These are phyloP conservation scores for Epinotia brunnichana DNA, from an alignment of 2,888 invertebrate genomes.

Conservation along the genomic window DNA sequence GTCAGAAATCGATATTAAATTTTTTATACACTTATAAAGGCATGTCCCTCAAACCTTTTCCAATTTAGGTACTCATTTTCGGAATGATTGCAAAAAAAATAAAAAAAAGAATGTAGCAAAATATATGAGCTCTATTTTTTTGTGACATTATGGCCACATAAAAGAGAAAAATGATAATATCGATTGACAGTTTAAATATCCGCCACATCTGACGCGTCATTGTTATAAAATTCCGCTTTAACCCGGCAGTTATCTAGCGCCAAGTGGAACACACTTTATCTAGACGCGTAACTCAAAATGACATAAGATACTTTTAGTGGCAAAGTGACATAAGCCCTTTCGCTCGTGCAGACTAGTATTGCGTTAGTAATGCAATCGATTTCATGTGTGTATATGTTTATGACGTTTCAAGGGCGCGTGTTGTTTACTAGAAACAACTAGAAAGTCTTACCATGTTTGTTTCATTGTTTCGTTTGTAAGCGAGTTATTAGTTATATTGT, in stretches of 20 bases:
- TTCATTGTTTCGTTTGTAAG: conserved; percentile 23
- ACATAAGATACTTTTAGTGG: neutral
- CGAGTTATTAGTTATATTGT: neutral
- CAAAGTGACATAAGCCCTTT: neutral
- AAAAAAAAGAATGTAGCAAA: too few species aligned
- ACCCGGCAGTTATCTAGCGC: neutral
- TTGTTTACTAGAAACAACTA: conserved; percentile 35
- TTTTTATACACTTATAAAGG: too few species aligned
- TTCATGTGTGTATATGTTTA: neutral
- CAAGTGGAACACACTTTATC: conserved; percentile 23
- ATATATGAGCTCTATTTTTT: too few species aligned
- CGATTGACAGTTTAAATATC: too few species aligned
- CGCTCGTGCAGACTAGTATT: neutral
- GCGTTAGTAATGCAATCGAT: conserved; percentile 19
- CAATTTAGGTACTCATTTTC: too few species aligned
- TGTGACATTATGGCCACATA: too few species aligned
- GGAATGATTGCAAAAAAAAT: too few species aligned
- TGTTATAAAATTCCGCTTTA: too few species aligned
- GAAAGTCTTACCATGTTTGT: neutral
- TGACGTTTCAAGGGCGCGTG: conserved; percentile 20
- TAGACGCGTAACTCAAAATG: conserved; percentile 13
- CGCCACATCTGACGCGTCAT: too few species aligned
- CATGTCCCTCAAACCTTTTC: too few species aligned
- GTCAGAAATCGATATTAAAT: neutral
- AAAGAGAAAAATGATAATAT: too few species aligned